Conservation (phyloP, 1,140 invertebrate genomes). For the Yoshiicerus persimilis region DNA sequence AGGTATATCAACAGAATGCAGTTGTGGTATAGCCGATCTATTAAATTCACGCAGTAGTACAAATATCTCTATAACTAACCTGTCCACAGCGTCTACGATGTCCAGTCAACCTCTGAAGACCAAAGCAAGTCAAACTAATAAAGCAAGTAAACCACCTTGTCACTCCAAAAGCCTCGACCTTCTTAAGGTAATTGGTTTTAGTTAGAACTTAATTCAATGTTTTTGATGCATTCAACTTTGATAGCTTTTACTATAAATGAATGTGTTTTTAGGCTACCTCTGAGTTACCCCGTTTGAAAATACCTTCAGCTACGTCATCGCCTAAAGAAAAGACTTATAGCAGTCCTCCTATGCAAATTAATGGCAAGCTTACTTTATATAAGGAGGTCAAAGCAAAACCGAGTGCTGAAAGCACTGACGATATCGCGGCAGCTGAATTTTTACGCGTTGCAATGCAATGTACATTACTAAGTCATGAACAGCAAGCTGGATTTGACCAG, state of each 20-base stretch:
- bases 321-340: not conserved
- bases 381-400: slow-evolving; percentile 13
- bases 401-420: not conserved
- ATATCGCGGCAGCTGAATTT: slow-evolving; percentile 20
- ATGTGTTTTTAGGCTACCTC: not conserved
- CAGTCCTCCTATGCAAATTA: slow-evolving; percentile 22
- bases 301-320: not conserved
- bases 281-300: not conserved
- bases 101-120: not conserved
- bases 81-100: not conserved
- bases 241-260: not conserved
- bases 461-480: not conserved
- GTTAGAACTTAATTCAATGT: no score
- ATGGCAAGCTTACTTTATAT: slow-evolving; percentile 31
- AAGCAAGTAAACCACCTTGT: slow-evolving; percentile 26
- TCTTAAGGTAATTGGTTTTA: slow-evolving; percentile 3
- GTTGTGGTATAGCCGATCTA: slow-evolving; percentile 43
- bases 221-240: not conserved
- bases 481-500: not conserved
- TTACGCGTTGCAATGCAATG: slow-evolving; percentile 24
- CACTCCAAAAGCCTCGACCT: slow-evolving; percentile 45
- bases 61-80: not conserved
- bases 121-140: not conserved
- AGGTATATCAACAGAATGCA: slow-evolving; percentile 19
- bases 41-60: slow-evolving; percentile 24